Evolutionary conservation across 1,140 invertebrate genomes (phyloP).

Genomic region (Subanguina moxae): DNA sequence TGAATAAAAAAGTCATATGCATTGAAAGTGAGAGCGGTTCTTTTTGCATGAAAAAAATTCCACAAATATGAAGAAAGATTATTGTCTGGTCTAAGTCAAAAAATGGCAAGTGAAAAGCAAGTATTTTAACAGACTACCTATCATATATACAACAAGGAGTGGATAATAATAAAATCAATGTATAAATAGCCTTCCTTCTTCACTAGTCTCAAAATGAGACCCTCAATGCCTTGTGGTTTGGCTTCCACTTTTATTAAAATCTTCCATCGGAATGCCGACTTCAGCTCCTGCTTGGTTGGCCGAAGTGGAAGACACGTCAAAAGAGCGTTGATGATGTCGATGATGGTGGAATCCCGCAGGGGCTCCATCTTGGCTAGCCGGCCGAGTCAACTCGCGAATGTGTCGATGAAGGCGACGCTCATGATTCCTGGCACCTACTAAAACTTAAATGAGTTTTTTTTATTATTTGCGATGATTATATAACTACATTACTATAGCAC

Average conservation of each 20-base stretch:
- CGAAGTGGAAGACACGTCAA: background rate
- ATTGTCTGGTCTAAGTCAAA: too few relatives aligned
- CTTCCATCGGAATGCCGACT: background rate
- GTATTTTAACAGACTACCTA: too few relatives aligned
- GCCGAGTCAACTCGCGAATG: constrained; percentile 32
- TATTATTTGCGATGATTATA: background rate
- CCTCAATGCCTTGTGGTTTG: background rate
- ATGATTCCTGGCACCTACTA: background rate
- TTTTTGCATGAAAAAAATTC: too few relatives aligned
- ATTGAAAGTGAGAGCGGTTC: too few relatives aligned
- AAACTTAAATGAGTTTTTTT: background rate
- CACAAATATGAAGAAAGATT: too few relatives aligned
- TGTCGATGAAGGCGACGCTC: constrained; percentile 34
- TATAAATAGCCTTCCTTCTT: background rate
- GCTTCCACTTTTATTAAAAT: background rate
- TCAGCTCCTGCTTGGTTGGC: background rate
- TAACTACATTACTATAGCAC: background rate
- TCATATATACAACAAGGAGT: too few relatives aligned
- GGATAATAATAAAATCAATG: too few relatives aligned
- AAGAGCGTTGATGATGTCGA: background rate
- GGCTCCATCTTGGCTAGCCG: constrained; percentile 4
- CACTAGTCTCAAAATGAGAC: too few relatives aligned
- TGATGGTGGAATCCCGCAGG: background rate
- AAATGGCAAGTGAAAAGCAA: too few relatives aligned
- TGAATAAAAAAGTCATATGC: too few relatives aligned